Conservation (phyloP, 2,797 vertebrate species). For the Zonotrichia albicollis region DNA sequence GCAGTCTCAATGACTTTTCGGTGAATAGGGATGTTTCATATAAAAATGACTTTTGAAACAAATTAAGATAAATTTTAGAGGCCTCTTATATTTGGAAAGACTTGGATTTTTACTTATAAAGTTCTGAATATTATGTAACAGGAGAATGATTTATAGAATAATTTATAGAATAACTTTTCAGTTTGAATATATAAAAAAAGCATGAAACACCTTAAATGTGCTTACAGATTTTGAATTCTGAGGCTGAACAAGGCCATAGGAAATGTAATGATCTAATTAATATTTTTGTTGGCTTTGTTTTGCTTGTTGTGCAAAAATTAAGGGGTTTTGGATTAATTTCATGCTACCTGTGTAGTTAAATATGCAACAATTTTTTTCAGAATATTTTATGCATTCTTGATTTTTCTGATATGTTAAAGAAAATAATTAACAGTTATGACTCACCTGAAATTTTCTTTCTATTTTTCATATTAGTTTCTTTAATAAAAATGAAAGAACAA, state of each 20-base stretch:
- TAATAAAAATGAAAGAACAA: background rate
- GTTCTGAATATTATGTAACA: background rate
- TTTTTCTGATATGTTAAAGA: background rate
- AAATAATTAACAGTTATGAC: background rate
- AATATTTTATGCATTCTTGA: background rate
- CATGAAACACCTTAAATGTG: background rate
- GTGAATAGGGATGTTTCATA: background rate
- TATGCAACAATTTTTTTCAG: background rate
- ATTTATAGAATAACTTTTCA: background rate
- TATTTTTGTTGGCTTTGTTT: background rate
- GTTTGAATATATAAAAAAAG: background rate
- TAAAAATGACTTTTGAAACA: background rate
- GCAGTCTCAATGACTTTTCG: constrained; percentile 6
- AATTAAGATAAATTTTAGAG: background rate
- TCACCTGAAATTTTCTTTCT: background rate
- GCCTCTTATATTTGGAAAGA: background rate
- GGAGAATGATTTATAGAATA: background rate
- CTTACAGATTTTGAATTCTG: background rate
- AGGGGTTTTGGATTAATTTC: accelerated
- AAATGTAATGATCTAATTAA: background rate
- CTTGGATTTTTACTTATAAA: background rate
- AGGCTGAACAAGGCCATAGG: background rate
- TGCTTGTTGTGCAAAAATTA: background rate
- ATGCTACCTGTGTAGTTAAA: background rate
- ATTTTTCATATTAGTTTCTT: background rate